These are phyloP conservation scores for Prinia subflava DNA, from an alignment of 2,113 vertebrate species.

Conservation along the genomic window DNA sequence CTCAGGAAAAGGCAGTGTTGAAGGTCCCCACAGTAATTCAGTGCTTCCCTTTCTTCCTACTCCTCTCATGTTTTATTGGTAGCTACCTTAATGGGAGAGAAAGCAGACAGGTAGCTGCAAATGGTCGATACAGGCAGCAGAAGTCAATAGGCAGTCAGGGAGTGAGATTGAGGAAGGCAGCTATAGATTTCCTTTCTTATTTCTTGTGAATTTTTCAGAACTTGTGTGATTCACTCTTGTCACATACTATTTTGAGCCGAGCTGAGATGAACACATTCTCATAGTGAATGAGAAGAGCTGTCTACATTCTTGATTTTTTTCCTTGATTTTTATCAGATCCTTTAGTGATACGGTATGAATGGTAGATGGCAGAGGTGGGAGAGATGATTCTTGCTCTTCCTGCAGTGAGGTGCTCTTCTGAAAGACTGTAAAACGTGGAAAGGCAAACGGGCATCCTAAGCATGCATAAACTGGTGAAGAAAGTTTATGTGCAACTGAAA, in stretches of 20 bases:
- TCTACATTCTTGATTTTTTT: constrained; percentile 34
- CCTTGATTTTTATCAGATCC: neutral
- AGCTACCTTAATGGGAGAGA: constrained; percentile 45
- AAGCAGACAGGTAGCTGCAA: constrained; percentile 44
- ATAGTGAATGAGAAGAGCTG: constrained; percentile 42
- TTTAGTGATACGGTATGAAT: neutral
- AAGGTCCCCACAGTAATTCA: constrained; percentile 16
- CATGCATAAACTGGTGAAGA: neutral
- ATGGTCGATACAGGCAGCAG: constrained; percentile 54
- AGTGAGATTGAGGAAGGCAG: constrained; percentile 72
- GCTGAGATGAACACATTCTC: constrained; percentile 61
- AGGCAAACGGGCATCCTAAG: neutral
- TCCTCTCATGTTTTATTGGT: neutral
- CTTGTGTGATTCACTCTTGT: constrained; percentile 70
- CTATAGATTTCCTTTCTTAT: constrained; percentile 74
- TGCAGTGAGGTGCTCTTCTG: neutral
- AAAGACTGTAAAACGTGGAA: neutral
- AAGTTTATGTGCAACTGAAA: neutral
- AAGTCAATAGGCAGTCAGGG: constrained; percentile 72
- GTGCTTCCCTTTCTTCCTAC: neutral
- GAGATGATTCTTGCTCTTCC: neutral
- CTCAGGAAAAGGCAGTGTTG: neutral
- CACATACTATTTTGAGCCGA: constrained; percentile 70
- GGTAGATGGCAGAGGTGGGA: neutral
- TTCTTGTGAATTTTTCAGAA: constrained; percentile 74